Evolutionary conservation across 2,113 vertebrate species (phyloP).

Genomic region (Cnemophilus loriae): DNA sequence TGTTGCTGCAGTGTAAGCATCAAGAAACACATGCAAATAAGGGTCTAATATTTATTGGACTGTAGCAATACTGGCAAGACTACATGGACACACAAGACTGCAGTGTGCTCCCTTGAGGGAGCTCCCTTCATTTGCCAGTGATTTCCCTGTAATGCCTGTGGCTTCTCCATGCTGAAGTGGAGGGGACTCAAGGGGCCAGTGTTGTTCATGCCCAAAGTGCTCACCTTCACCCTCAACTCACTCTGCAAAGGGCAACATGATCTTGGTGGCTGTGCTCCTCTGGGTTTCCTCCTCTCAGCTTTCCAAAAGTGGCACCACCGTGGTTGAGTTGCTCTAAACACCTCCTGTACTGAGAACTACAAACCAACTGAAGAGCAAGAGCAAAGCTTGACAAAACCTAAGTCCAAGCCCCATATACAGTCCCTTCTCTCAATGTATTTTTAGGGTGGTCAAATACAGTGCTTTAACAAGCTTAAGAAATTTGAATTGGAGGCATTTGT

Average conservation of each 20-base stretch:
- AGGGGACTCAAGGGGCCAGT: background rate
- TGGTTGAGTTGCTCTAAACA: background rate
- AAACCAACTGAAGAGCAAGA: background rate
- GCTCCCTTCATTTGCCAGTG: background rate
- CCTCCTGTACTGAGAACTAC: background rate
- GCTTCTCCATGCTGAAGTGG: background rate
- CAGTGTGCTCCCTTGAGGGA: background rate
- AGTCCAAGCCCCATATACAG: background rate
- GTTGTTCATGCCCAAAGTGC: background rate
- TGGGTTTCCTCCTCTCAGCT: background rate
- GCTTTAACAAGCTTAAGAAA: background rate
- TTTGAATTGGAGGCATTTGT: background rate
- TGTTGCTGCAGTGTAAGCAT: background rate
- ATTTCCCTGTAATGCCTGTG: accelerated
- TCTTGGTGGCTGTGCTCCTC: background rate
- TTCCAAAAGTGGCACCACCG: accelerated
- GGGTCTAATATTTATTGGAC: background rate
- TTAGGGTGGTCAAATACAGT: background rate
- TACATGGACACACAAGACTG: background rate
- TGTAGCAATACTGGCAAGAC: background rate
- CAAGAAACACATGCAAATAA: background rate
- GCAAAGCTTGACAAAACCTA: background rate
- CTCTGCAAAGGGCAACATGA: accelerated
- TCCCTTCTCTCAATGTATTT: background rate
- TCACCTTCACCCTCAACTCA: background rate